Evolutionary conservation across 2,888 invertebrate species (phyloP), one percentile per base, ranked within the genome.

Genomic region (Dendrolimus pini): DNA sequence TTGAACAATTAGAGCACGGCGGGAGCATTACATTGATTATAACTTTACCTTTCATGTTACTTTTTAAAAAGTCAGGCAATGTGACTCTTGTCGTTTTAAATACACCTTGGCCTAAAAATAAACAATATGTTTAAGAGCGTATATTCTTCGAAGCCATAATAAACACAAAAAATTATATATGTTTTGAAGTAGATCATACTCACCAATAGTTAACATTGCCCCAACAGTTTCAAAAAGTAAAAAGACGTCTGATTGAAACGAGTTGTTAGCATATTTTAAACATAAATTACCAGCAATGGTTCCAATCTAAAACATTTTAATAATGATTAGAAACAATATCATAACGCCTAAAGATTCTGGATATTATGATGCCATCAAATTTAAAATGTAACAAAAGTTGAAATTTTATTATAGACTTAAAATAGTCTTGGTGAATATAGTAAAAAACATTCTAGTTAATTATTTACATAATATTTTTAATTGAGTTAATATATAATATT

Each of bases 211-310:
- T 9, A 89, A 63, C 80, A 86, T 82, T 7, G 76, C 87, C 41
- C 88, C 86, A 55, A 89, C 80, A 30, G 85, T 84, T 75, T 94
- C 94, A 56, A 95, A 85, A 12, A 95, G 88, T 53, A 95, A 70
- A 74, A 94, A 95, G 30, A 96, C 75, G 79, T 96, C 96, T 0
- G 96, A 96, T 13, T 93, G 94, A 78, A 96, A 96, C 60, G 95
- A 94, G 30, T 85, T 91, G 70, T 95, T 92, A 9, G 82, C 72
- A 75, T 95, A 91, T 79, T 96, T 96, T 65, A 95, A 59, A 58
- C 69, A 84, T 52, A 91, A 70, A 67, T 96, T 96, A 9, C 96
- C 96, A 60, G 94, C 95, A 62, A 96, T 85, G 1, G 94, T 94
- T 41, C 94, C 95, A 65, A 93, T 92, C 94, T 94, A 74, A 64